A percentile compares a stretch with the other conserved stretches of the same genome.
These are phyloP conservation scores for Fragum sueziense DNA, from an alignment of 2,888 invertebrate species.

Conservation along the genomic window DNA sequence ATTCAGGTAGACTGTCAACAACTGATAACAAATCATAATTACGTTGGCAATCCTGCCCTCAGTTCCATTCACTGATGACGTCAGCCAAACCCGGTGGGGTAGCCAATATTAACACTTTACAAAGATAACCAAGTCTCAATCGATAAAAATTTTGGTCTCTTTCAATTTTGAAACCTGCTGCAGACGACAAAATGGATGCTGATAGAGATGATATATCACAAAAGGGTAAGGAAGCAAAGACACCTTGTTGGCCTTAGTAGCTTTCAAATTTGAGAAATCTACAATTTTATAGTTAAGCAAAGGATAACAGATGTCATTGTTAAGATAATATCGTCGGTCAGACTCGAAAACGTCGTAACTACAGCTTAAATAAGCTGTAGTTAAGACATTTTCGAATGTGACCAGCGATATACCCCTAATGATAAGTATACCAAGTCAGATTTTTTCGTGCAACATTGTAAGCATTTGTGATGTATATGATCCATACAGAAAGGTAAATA, in stretches of 20 bases:
- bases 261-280: background rate
- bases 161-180: background rate
- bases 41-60: constrained; percentile 6
- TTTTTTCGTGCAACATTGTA: too few species aligned
- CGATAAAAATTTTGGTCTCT: background rate
- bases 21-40: constrained; percentile 19
- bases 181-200: background rate
- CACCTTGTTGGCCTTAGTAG: background rate
- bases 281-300: too few species aligned
- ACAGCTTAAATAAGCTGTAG: too few species aligned
- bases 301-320: too few species aligned
- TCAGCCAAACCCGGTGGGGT: constrained; percentile 16
- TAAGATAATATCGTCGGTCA: too few species aligned
- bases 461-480: too few species aligned
- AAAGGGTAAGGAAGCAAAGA: background rate
- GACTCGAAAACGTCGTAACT: too few species aligned
- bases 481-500: too few species aligned
- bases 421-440: too few species aligned
- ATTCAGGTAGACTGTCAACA: constrained; percentile 19
- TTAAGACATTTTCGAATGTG: too few species aligned
- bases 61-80: constrained; percentile 2
- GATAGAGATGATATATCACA: background rate
- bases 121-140: background rate
- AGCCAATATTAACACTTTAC: background rate
- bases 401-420: too few species aligned